Base-by-base conservation (phyloP, 2,113 vertebrate genomes). In the Eptatretus burgeri region DNA sequence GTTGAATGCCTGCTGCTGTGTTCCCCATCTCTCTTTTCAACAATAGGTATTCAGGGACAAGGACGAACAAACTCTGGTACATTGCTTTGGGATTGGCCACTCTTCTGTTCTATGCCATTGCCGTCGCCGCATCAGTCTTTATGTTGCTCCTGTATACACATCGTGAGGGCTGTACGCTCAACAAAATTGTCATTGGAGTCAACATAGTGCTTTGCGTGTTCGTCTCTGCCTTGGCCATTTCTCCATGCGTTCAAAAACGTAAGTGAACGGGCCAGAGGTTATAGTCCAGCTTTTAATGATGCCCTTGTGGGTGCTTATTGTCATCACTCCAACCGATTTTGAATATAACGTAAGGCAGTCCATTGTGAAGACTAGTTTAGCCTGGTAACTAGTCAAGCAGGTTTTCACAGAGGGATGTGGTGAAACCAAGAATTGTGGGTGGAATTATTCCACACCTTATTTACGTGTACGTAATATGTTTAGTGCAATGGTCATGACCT, bases 171-270 rank as follows among this genome's bases (percentile, higher is more conserved):
- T 98, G 89, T 72, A 66, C 64, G 19, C 76, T 81, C 62, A 98
- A 96, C 78, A 94, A 89, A 74, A 70, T 88, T 64, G 78, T 96
- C 64, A 76, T 96, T 0, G 85, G 85, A 1, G 71, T 87, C 68
- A 93, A 96, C 0, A 77, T 78, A 5, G 77, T 79, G 69, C 77
- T 98, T 13, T 98, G 91, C 72, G 49, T 93, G 50, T 65, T 94
- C 1, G 75, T 93, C 62, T 87, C 89, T 0, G 16, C 84, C 66
- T 74, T 87, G 66, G 85, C 91, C 70, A 84, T 96, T 72, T 84
- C 79, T 0, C 87, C 88, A 1, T 85, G 75, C 67, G 84, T 98
- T 66, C 86, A 93, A 71, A 78, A 78, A 70, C 72, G 89, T 98
- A 72, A 91, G 87, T 68, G 18, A 10, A 9, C 16, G 7, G 27